Evolutionary conservation across 2,113 vertebrate genomes (phyloP).

Genomic region (Haliaeetus leucogaster): DNA sequence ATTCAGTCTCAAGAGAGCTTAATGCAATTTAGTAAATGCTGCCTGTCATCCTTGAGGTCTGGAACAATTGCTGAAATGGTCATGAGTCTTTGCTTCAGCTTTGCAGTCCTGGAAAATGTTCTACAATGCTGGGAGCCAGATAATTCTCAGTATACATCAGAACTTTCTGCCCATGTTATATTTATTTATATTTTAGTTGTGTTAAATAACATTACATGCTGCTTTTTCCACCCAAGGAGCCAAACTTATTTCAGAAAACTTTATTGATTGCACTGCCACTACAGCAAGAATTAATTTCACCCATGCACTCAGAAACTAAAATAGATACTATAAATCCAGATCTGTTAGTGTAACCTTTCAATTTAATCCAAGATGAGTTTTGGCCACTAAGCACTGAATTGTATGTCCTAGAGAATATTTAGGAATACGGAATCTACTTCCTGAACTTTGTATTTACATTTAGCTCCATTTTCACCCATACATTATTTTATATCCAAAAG

Average conservation of each 20-base stretch:
- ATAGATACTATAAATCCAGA: neutral
- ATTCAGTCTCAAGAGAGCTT: neutral
- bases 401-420: neutral
- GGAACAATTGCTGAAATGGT: neutral
- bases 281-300: constrained; percentile 4
- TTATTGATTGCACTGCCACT: constrained; percentile 23
- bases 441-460: neutral
- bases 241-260: constrained; percentile 37
- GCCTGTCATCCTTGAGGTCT: neutral
- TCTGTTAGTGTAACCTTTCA: neutral
- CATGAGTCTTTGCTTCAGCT: neutral
- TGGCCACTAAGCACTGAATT: neutral
- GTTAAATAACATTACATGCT: neutral
- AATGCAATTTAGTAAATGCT: neutral
- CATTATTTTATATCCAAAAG: neutral
- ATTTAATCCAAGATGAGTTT: neutral
- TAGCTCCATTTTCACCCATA: neutral
- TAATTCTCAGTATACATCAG: constrained; percentile 1
- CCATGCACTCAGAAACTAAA: neutral
- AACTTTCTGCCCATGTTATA: neutral
- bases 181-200: constrained; percentile 44
- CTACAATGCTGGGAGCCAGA: neutral
- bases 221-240: neutral
- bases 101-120: constrained; percentile 16
- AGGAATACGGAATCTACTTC: neutral